Evolutionary conservation across 1,140 invertebrate species (phyloP).

Genomic region (Sitophilus oryzae): DNA sequence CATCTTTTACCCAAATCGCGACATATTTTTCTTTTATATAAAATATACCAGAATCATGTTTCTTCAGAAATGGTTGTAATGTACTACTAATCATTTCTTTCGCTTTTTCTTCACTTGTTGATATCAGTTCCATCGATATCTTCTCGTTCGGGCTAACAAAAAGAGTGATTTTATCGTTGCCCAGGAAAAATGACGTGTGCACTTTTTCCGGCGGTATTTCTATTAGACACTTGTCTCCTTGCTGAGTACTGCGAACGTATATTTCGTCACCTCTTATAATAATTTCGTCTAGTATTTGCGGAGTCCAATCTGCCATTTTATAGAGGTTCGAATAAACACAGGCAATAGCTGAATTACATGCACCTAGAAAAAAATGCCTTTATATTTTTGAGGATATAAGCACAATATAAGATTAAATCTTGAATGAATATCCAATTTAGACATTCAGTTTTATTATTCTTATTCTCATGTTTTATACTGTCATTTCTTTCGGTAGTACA

Average conservation of each 20-base stretch:
- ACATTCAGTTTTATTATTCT: no score
- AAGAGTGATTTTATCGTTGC: conserved; percentile 28
- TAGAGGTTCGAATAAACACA: conserved; percentile 31
- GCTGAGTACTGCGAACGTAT: conserved; percentile 27
- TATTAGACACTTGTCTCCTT: conserved; percentile 24
- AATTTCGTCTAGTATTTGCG: conserved; percentile 31
- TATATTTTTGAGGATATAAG: no score
- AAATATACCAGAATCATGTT: conserved; percentile 21
- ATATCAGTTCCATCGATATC: conserved; percentile 10
- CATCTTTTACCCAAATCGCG: conserved; percentile 28
- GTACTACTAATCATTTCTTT: conserved; percentile 19
- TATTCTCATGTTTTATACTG: background rate
- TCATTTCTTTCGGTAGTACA: background rate
- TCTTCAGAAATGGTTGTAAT: conserved; percentile 28
- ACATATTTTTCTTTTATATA: conserved; percentile 19
- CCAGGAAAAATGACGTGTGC: conserved; percentile 26
- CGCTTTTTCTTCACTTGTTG: conserved; percentile 14
- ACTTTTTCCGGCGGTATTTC: conserved; percentile 26
- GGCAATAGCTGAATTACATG: conserved; percentile 35
- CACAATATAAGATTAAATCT: no score
- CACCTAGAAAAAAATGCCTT: conserved; percentile 20
- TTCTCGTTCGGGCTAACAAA: conserved; percentile 13
- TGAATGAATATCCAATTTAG: no score
- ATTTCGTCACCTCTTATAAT: conserved; percentile 31
- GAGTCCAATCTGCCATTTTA: conserved; percentile 33